Percentiles rank a stretch among this genome's conserved stretches.
Evolutionary conservation across 2,797 vertebrate species (phyloP).

Genomic region (Alectoris magna): DNA sequence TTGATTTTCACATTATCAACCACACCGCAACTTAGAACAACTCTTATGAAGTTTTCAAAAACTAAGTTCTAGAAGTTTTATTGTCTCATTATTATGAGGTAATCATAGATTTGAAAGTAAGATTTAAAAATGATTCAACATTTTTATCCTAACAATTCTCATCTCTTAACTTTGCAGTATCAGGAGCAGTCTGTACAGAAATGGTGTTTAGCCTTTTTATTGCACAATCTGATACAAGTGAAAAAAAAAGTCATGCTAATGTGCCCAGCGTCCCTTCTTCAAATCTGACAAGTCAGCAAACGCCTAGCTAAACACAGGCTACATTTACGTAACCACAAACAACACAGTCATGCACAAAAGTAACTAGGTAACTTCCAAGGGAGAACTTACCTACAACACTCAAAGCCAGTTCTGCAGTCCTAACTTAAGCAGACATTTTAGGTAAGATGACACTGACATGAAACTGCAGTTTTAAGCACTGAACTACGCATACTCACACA

Average conservation of each 20-base stretch:
- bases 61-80: neutral
- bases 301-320: neutral
- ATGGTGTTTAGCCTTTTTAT: neutral
- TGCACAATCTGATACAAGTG: neutral
- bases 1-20: neutral
- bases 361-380: slow-evolving; percentile 1
- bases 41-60: neutral
- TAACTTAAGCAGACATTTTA: rapidly evolving
- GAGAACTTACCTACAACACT: neutral
- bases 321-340: slow-evolving; percentile 41
- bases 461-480: neutral
- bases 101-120: neutral
- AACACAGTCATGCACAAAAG: neutral
- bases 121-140: neutral
- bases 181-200: neutral
- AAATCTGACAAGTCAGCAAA: slow-evolving; percentile 39
- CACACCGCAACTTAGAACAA: neutral
- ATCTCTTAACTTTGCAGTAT: neutral
- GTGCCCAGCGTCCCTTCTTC: neutral
- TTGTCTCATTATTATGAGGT: neutral
- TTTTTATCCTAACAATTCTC: neutral
- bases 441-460: neutral
- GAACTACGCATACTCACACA: neutral
- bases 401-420: neutral
- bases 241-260: neutral